Base-by-base conservation (phyloP, 2,113 vertebrate genomes). In the Argyrosomus japonicus region DNA sequence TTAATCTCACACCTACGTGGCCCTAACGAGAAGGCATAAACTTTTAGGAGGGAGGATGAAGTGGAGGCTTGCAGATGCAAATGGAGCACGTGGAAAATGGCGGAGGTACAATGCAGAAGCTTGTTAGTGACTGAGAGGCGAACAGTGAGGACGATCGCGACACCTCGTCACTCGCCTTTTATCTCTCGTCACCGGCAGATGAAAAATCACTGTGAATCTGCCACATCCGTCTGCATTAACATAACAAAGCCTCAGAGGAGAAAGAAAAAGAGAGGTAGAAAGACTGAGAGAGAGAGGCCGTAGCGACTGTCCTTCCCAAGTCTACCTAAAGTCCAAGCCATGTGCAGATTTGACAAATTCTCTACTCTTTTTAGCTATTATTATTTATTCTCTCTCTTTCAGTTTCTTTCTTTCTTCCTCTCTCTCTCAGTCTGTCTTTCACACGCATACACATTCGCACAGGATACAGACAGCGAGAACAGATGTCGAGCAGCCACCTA, bases 91-190 rank as follows among this genome's bases (percentile, higher is more conserved):
- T 93, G 96, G 85, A 95, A 97, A 95, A 97, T 97, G 97, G 96
- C 96, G 94, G 89, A 72, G 92, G 87, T 96, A 97, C 96, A 98
- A 98, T 97, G 97, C 96, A 94, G 95, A 94, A 95, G 96, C 97
- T 99, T 98, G 97, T 98, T 99, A 99, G 97, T 95, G 97, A 96
- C 96, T 96, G 96, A 97, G 97, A 97, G 97, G 97, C 96, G 96
- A 96, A 97, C 96, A 96, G 96, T 96, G 96, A 97, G 97, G 97
- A 97, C 96, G 98, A 97, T 97, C 95, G 96, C 93, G 96, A 97
- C 96, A 97, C 97, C 97, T 98, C 97, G 97, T 99, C 97, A 97
- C 96, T 97, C 96, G 96, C 90, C 94, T 96, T 95, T 97, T 97
- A 98, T 98, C 97, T 97, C 97, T 97, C 96, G 96, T 97, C 97